phyloP scores from a whole-genome alignment of 2,888 invertebrate species.

The Drosophila subquinaria region DNA sequence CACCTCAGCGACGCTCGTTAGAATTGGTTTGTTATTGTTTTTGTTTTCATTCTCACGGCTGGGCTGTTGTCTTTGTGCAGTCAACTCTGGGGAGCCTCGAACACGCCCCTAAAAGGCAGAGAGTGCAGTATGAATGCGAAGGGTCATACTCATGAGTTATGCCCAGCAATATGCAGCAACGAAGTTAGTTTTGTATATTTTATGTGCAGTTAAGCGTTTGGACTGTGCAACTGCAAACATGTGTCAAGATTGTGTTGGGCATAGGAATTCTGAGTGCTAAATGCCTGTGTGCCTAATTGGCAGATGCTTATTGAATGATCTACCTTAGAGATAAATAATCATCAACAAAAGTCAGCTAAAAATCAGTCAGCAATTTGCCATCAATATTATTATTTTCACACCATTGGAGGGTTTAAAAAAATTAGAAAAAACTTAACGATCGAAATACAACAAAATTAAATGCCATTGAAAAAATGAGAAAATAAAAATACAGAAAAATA shows the following conservation, averaged over 20 bases:
- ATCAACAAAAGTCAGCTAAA: background rate
- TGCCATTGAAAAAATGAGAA: background rate
- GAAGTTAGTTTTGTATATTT: slow-evolving; percentile 67
- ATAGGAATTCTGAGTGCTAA: slow-evolving; percentile 22
- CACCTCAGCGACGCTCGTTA: slow-evolving; percentile 52
- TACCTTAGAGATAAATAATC: background rate
- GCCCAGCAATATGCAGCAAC: slow-evolving; percentile 60
- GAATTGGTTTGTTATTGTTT: slow-evolving; percentile 45
- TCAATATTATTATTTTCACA: slow-evolving; percentile 7
- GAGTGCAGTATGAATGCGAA: slow-evolving; percentile 4
- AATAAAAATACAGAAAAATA: background rate
- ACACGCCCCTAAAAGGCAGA: background rate
- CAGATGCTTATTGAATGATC: slow-evolving; percentile 1
- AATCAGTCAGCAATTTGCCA: slow-evolving; percentile 2
- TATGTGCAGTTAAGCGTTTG: slow-evolving; percentile 69
- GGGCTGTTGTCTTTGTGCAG: slow-evolving; percentile 65
- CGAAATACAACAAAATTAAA: slow-evolving; percentile 32
- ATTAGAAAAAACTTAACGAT: slow-evolving; percentile 5
- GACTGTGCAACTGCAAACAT: slow-evolving; percentile 20
- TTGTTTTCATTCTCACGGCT: slow-evolving; percentile 53
- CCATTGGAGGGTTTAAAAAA: background rate
- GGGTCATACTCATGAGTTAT: slow-evolving; percentile 57
- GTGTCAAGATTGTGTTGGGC: slow-evolving; percentile 37
- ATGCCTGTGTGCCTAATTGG: slow-evolving; percentile 16
- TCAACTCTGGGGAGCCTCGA: slow-evolving; percentile 28